Percentiles rank a stretch among this genome's conserved stretches.
Conservation (phyloP, 2,888 invertebrate species). For the Liodrosophila aerea region DNA sequence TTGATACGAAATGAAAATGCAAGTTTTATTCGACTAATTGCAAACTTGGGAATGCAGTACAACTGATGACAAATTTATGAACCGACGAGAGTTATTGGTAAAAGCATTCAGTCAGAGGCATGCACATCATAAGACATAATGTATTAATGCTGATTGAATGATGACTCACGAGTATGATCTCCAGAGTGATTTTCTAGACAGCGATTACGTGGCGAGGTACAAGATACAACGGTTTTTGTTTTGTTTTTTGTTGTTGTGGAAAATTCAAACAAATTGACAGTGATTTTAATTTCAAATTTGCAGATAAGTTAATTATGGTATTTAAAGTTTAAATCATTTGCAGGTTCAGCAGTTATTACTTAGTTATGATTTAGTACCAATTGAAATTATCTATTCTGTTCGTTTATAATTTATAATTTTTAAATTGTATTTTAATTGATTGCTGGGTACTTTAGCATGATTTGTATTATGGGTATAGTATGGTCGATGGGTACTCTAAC, state of each 20-base stretch:
- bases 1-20: too few relatives aligned
- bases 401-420: conserved; percentile 12
- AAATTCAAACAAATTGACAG: conserved; percentile 41
- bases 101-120: conserved; percentile 5
- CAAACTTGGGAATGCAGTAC: too few relatives aligned
- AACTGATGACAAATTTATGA: too few relatives aligned
- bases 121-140: conserved; percentile 15
- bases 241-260: conserved; percentile 21
- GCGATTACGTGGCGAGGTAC: conserved; percentile 57
- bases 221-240: conserved; percentile 35
- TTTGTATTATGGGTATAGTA: conserved; percentile 12
- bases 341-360: conserved; percentile 75
- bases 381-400: conserved; percentile 2
- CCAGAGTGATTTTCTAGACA: conserved; percentile 70
- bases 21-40: too few relatives aligned
- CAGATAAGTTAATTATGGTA: neutral
- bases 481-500: conserved; percentile 30
- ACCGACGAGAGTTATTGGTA: too few relatives aligned
- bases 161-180: conserved; percentile 74
- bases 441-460: conserved; percentile 21
- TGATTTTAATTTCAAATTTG: conserved; percentile 21
- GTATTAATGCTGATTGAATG: conserved; percentile 41
- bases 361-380: conserved; percentile 45
- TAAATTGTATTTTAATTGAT: conserved; percentile 23
- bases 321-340: conserved; percentile 36